A percentile compares a stretch with the other conserved stretches of the same genome.
These are phyloP conservation scores for Austrofundulus limnaeus DNA, from an alignment of 2,113 vertebrate species.

Conservation along the genomic window DNA sequence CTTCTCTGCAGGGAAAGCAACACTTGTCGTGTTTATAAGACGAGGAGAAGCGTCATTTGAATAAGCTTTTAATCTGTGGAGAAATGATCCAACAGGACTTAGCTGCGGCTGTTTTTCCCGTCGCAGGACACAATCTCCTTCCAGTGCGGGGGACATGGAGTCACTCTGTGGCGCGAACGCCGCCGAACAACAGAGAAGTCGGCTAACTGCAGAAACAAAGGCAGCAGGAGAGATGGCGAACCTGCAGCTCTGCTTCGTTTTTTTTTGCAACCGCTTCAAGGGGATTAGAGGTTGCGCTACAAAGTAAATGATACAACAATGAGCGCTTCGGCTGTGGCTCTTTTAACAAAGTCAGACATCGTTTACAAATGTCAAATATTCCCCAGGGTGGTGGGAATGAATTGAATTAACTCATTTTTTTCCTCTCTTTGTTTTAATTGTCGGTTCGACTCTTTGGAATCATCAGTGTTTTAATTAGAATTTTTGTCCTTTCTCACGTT, in stretches of 20 bases:
- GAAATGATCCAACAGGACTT: constrained; percentile 69
- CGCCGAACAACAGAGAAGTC: constrained; percentile 43
- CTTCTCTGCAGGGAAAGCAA: constrained; percentile 61
- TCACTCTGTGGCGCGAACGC: constrained; percentile 47
- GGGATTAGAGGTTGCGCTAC: constrained; percentile 8
- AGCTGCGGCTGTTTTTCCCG: constrained; percentile 44
- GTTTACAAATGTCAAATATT: constrained; percentile 12
- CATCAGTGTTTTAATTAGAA: background rate
- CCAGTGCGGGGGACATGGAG: constrained; percentile 53
- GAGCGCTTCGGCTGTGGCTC: background rate
- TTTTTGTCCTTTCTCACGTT: background rate
- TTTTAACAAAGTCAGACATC: constrained; percentile 1
- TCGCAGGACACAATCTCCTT: constrained; percentile 67
- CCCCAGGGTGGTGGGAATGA: background rate
- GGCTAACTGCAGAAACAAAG: constrained; percentile 36
- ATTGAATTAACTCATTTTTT: background rate
- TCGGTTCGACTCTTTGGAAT: constrained; percentile 2
- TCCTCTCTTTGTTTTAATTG: too few relatives aligned
- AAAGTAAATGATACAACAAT: constrained; percentile 3
- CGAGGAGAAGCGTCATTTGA: constrained; percentile 68
- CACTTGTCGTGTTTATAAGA: constrained; percentile 64
- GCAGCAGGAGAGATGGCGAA: constrained; percentile 26
- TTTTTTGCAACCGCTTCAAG: constrained; percentile 24
- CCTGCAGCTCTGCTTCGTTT: constrained; percentile 16
- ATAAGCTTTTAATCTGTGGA: constrained; percentile 77